A percentile compares a stretch with the other conserved stretches of the same genome.
phyloP scores from a whole-genome alignment of 2,797 vertebrate genomes.

The Neosilurus mollespiculum region DNA sequence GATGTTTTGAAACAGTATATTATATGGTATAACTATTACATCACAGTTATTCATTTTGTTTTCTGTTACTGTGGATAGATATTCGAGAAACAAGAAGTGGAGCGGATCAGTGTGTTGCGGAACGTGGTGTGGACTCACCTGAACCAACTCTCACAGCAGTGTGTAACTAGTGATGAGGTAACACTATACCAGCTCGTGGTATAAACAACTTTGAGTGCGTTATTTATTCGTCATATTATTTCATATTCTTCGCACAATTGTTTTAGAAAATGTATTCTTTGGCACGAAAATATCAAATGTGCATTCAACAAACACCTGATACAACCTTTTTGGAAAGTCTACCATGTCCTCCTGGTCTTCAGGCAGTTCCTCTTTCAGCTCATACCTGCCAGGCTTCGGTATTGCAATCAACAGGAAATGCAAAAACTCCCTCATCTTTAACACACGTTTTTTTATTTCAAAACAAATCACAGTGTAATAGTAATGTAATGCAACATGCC shows the following conservation, averaged over 20 bases:
- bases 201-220: not conserved
- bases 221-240: not conserved
- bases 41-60: not conserved
- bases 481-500: too few relatives aligned
- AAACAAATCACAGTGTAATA: not conserved
- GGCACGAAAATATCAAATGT: not conserved
- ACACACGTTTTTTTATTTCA: not conserved
- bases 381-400: not conserved
- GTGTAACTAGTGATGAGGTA: constrained; percentile 88
- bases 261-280: not conserved
- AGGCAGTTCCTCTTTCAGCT: not conserved
- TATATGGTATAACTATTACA: not conserved
- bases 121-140: constrained; percentile 88
- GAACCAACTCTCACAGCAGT: constrained; percentile 90
- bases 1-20: not conserved
- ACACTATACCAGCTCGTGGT: not conserved
- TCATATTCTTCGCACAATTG: too few relatives aligned
- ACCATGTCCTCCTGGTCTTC: not conserved
- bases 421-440: constrained; percentile 1
- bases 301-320: not conserved
- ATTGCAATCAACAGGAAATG: not conserved
- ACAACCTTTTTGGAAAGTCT: not conserved
- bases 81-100: constrained; percentile 86
- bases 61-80: constrained; percentile 64
- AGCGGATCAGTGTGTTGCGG: constrained; percentile 85